Percentiles rank a stretch among this genome's conserved stretches.
phyloP scores from a whole-genome alignment of 2,113 vertebrate genomes.

The Okapia johnstoni region DNA sequence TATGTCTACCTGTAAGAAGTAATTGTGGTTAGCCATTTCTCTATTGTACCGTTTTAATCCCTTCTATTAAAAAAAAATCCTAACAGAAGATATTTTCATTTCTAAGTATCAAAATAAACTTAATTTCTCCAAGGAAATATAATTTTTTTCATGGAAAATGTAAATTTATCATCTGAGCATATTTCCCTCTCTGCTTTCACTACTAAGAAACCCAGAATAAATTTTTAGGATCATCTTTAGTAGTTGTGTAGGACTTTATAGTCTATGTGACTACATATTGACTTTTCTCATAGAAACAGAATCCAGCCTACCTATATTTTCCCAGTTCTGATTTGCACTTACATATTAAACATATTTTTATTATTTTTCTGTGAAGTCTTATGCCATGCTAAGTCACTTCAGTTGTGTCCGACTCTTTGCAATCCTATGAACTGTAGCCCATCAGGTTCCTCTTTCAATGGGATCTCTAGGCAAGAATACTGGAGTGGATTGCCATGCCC shows the following conservation, averaged over 20 bases:
- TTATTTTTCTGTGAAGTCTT: neutral
- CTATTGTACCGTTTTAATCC: neutral
- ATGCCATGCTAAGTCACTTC: neutral
- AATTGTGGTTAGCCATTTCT: neutral
- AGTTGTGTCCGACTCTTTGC: neutral
- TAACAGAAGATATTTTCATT: neutral
- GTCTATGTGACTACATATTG: neutral
- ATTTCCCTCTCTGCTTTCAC: constrained; percentile 18
- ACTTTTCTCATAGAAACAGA: neutral
- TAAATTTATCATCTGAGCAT: neutral
- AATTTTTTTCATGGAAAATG: neutral
- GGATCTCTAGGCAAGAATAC: neutral
- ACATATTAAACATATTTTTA: neutral
- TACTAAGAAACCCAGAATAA: neutral
- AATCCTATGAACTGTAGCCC: neutral
- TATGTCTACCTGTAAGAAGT: neutral
- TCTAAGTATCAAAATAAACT: neutral
- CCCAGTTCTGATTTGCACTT: constrained; percentile 7
- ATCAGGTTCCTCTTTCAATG: neutral
- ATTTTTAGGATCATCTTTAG: neutral
- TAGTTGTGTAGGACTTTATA: neutral
- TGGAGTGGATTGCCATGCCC: neutral
- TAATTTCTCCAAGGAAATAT: neutral
- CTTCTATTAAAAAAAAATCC: neutral
- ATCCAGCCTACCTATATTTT: neutral